These are phyloP conservation scores for Calephelis nemesis DNA, from an alignment of 1,140 invertebrate genomes.

Conservation along the genomic window DNA sequence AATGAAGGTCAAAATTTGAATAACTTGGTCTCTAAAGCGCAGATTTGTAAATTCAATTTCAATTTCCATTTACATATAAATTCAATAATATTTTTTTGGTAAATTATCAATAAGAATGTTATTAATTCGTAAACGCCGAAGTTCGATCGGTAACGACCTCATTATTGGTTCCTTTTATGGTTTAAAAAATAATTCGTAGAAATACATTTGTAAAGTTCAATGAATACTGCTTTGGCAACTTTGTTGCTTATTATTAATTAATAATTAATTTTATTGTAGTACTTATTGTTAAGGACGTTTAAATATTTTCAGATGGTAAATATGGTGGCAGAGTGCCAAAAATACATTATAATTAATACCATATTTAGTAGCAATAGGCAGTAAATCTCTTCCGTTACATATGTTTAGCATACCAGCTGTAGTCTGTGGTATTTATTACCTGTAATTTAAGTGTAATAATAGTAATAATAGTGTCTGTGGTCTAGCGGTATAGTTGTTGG, in stretches of 20 bases:
- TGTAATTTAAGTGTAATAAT: no score
- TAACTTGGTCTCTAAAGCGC: no score
- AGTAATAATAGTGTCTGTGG: no score
- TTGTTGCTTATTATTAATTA: conserved; percentile 19
- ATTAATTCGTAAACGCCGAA: conserved; percentile 20
- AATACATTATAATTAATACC: no score
- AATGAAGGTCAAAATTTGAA: no score
- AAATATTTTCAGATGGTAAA: background rate
- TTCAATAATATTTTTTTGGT: background rate
- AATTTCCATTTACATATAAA: conserved; percentile 5
- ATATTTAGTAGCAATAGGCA: no score
- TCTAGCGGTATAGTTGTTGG: no score
- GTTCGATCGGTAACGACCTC: conserved; percentile 17
- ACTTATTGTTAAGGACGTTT: background rate
- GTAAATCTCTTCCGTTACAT: no score
- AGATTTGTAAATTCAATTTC: background rate
- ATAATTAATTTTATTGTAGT: conserved; percentile 13
- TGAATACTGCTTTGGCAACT: conserved; percentile 6
- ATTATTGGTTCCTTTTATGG: conserved; percentile 21
- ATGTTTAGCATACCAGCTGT: no score
- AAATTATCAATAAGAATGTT: conserved; percentile 14
- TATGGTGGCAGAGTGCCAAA: no score
- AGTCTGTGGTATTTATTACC: no score
- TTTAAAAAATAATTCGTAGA: conserved; percentile 13
- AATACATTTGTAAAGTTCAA: conserved; percentile 16